Percentiles rank a stretch among this genome's conserved stretches.
Evolutionary conservation across 2,888 invertebrate species (phyloP).

Genomic region (Lissocephala sabroskyi): DNA sequence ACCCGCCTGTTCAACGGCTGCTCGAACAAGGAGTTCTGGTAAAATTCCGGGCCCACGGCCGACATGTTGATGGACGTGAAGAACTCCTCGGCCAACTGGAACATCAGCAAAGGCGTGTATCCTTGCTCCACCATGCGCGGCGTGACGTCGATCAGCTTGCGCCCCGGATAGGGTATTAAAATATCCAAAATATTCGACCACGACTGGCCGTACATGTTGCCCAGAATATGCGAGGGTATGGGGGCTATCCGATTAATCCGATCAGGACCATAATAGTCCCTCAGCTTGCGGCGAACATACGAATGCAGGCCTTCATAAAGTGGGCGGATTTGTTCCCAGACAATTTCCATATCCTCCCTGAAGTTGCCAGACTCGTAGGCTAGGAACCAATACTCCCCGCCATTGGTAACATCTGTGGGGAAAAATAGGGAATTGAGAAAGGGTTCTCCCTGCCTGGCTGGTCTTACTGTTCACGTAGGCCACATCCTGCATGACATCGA

Average conservation of each 20-base stretch:
- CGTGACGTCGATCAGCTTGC: slow-evolving; percentile 86
- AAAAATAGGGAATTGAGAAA: neutral
- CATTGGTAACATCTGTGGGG: slow-evolving; percentile 85
- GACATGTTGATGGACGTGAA: slow-evolving; percentile 92
- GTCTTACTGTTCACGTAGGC: slow-evolving; percentile 85
- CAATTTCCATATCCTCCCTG: slow-evolving; percentile 83
- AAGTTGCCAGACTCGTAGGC: slow-evolving; percentile 87
- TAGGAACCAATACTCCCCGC: slow-evolving; percentile 91
- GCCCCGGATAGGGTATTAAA: slow-evolving; percentile 89
- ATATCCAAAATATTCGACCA: slow-evolving; percentile 88
- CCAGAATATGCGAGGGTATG: slow-evolving; percentile 87
- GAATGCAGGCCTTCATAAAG: slow-evolving; percentile 91
- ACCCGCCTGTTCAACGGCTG: slow-evolving; percentile 84
- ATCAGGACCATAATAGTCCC: slow-evolving; percentile 88
- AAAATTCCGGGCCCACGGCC: slow-evolving; percentile 89
- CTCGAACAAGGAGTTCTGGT: slow-evolving; percentile 87
- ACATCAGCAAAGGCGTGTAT: slow-evolving; percentile 86
- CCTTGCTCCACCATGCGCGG: slow-evolving; percentile 89
- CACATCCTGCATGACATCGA: slow-evolving; percentile 85
- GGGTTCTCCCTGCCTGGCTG: too few species aligned
- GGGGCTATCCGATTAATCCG: slow-evolving; percentile 85
- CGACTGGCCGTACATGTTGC: slow-evolving; percentile 93
- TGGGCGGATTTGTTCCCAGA: slow-evolving; percentile 89
- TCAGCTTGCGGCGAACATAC: slow-evolving; percentile 87
- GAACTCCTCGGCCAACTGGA: slow-evolving; percentile 91